Evolutionary conservation across 2,888 invertebrate species (phyloP), one percentile per base, ranked within the genome.

Genomic region (Octonoba sinensis): DNA sequence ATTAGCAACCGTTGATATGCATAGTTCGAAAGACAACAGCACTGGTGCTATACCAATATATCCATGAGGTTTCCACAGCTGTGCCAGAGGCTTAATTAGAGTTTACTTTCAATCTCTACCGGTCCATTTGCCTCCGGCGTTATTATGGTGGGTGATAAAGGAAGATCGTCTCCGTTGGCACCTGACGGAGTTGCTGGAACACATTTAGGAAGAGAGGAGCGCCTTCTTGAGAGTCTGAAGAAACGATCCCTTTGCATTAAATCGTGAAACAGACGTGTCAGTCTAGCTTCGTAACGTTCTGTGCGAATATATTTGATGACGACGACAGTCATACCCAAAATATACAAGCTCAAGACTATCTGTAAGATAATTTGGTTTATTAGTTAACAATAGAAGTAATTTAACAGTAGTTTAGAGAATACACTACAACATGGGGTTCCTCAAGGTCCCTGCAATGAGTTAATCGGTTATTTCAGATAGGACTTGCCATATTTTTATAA

Each of bases 241-340:
- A 84, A 84, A 18, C 79, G 56, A 44, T 84, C 84, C 46, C 84
- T 71, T 46, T 82, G 82, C 62, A 84, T 49, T 1, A 84, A 54
- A 36, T 84, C 82, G 72, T 84, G 82, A 56, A 84, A 84, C 16
- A 84, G 67, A 15, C 83, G 71, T 1, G 78, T 82, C 12, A 84
- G 66, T 20, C 84, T 46, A 8, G 84, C 82, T 46, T 84, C 84
- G 73, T 84, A 84, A 13, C 84, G 51, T 62, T 84, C 84, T 13
- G 83, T 78, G 18, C 82, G 72, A 46, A 84, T 73, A 46, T 84
- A 84, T 70, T 84, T 84, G 67, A 84, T 78, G 44, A 84, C 64
- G 47, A 82, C 75, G 13, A 84, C 57, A 36, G 60, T 66, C 72
- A 84, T 72, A 20, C 77, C 82, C 13, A 84, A 51, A 18, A 83